Base-by-base conservation (phyloP, 1,140 invertebrate species). In the Apis laboriosa region DNA sequence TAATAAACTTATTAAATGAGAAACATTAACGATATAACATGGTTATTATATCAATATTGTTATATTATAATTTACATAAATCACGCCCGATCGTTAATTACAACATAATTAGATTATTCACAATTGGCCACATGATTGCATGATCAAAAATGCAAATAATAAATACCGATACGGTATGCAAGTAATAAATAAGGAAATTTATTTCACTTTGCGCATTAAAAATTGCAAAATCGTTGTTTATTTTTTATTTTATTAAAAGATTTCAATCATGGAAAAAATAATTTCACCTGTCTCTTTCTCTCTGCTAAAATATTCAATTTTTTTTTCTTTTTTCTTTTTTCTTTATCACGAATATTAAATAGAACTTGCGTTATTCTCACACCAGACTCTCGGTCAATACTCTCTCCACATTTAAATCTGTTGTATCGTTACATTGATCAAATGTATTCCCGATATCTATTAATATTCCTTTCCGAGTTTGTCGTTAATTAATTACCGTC, bases 21-120 rank as follows among this genome's bases (percentile, higher is more conserved):
- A 51, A 34, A 68, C 64, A 34, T 70, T 73, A 66, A 24, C 24
- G 24, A 24, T 24, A 24, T 24, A 24, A n/a, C 51, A 49, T 60
- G 9, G 12, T 60, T 49, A 68, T 60, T 51, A 67, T 28, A 73
- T 49, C 17, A 72, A 79, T 64, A 81, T 21, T 7, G 60, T 80
- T 80, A 83, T 73, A 70, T 63, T 77, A 72, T 63, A 19, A 75
- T 77, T 64, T 80, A 84, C 66, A 81, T 72, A 74, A 66, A 86
- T 63, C 75, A 77, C 61, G 67, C 34, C 43, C 74, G 63, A 78
- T 73, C 66, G 84, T 84, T 77, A 84, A 87, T 88, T 75, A 58
- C 12, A 43, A 7, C 9, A 76, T 84, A 85, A 87, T 86, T 64
- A 67, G 73, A 83, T 86, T 74, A 70, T 77, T 53, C 24, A 56